Percentiles rank a stretch among this genome's conserved stretches.
phyloP scores from a whole-genome alignment of 2,888 invertebrate genomes.

The Amblyjoppa proteus region DNA sequence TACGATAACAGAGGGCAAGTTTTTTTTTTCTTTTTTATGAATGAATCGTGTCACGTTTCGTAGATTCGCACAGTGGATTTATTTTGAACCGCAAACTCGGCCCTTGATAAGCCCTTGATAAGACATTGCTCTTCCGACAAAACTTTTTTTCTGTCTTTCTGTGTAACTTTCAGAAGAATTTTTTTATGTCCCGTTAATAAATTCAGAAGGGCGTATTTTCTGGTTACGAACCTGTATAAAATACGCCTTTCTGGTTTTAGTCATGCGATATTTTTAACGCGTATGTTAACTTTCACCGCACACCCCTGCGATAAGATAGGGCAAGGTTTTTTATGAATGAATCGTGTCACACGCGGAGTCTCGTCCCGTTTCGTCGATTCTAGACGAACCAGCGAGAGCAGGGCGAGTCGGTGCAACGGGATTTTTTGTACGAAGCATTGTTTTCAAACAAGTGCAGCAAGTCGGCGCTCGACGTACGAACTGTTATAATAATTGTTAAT shows the following conservation, averaged over 20 bases:
- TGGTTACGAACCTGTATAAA: too few species aligned
- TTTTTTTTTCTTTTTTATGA: background rate
- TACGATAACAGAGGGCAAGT: background rate
- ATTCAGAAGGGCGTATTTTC: too few species aligned
- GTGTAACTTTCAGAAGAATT: too few species aligned
- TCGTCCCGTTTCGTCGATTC: conserved; percentile 42
- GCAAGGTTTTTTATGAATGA: background rate
- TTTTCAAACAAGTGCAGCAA: conserved; percentile 35
- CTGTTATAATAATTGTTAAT: conserved; percentile 46
- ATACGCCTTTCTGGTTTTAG: too few species aligned
- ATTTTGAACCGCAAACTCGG: too few species aligned
- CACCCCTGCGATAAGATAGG: background rate
- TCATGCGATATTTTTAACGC: too few species aligned
- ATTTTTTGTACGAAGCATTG: conserved; percentile 41
- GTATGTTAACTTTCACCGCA: background rate
- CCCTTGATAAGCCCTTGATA: too few species aligned
- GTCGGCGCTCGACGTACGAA: conserved; percentile 32
- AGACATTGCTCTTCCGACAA: too few species aligned
- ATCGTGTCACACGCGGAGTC: background rate
- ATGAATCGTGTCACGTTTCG: conserved; percentile 24
- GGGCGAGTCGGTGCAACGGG: background rate
- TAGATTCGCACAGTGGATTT: background rate
- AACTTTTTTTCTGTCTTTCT: too few species aligned
- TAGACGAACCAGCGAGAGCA: background rate
- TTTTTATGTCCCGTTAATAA: too few species aligned